These are phyloP conservation scores for Pherbina coryleti DNA, from an alignment of 2,888 invertebrate genomes.

Conservation along the genomic window DNA sequence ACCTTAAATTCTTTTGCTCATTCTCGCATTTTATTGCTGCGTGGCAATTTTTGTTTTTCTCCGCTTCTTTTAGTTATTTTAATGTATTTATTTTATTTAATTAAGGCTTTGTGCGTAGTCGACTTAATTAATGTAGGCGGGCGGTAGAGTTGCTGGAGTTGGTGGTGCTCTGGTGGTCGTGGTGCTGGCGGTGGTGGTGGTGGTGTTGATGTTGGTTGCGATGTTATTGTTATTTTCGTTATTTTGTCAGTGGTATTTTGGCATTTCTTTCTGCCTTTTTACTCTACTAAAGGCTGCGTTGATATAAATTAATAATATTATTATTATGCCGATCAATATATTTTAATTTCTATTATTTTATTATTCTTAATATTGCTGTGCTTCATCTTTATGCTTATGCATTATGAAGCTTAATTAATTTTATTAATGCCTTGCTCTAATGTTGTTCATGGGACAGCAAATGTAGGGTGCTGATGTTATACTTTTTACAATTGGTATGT, in stretches of 20 bases:
- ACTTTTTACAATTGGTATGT: neutral
- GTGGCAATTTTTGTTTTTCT: neutral
- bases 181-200: neutral
- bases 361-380: neutral
- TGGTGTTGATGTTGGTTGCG: neutral
- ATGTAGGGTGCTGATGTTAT: neutral
- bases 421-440: neutral
- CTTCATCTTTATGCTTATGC: neutral
- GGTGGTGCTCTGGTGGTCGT: neutral
- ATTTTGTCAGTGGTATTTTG: no score
- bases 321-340: slow-evolving; percentile 25
- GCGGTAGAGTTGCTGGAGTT: neutral
- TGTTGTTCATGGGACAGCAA: neutral
- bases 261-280: no score
- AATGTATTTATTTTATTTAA: neutral
- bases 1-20: no score
- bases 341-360: slow-evolving; percentile 12
- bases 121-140: neutral
- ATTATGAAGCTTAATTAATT: neutral
- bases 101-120: neutral
- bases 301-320: neutral
- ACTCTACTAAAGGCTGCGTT: neutral
- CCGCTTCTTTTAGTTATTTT: neutral
- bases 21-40: neutral
- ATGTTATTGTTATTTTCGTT: no score